Evolutionary conservation across 2,797 vertebrate species (phyloP).

Genomic region (Danionella dracula): DNA sequence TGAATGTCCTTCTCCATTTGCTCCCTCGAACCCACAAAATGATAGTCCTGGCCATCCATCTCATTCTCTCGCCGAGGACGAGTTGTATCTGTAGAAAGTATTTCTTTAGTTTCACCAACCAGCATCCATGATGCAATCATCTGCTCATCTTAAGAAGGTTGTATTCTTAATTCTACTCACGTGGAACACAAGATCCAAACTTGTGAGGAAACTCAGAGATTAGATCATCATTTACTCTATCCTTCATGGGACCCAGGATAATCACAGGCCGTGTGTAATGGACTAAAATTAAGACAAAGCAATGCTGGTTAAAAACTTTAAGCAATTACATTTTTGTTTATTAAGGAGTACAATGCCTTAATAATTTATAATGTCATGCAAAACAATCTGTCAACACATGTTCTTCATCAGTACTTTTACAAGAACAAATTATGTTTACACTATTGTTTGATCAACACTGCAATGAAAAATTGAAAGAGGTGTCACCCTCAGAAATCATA

Average conservation of each 20-base stretch:
- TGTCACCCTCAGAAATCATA: too few species aligned
- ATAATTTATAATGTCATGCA: too few species aligned
- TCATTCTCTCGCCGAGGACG: constrained; percentile 90
- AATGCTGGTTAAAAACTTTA: background rate
- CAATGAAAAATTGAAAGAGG: too few species aligned
- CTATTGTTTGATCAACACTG: too few species aligned
- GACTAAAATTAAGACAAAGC: constrained; percentile 64
- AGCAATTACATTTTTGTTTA: background rate
- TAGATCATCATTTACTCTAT: constrained; percentile 94
- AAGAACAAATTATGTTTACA: too few species aligned
- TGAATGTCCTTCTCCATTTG: constrained; percentile 99
- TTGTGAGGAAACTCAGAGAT: constrained; percentile 98
- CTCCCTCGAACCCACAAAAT: constrained; percentile 91
- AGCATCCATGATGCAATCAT: too few species aligned
- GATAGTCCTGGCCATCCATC: constrained; percentile 95
- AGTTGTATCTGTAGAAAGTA: constrained; percentile 80
- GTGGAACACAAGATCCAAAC: constrained; percentile 97
- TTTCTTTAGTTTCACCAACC: background rate
- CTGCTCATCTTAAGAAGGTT: too few species aligned
- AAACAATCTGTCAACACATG: too few species aligned
- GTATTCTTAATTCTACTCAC: constrained; percentile 77
- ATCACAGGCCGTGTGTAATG: constrained; percentile 97
- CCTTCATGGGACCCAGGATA: constrained; percentile 95
- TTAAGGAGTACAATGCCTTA: background rate
- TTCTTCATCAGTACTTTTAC: too few species aligned